phyloP scores from a whole-genome alignment of 2,797 vertebrate genomes.

The Sternotherus odoratus region DNA sequence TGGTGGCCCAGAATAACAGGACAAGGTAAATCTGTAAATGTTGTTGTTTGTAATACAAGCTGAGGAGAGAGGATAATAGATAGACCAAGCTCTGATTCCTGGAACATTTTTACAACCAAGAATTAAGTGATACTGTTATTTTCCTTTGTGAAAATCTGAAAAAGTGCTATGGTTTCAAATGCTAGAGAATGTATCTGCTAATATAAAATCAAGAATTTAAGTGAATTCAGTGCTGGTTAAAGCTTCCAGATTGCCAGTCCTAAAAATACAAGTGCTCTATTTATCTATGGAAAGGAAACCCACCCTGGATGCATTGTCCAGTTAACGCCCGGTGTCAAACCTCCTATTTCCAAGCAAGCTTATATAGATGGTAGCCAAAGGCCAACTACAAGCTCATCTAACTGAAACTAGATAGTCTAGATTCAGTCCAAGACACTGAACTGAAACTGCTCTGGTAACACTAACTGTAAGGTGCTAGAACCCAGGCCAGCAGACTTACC shows the following conservation, averaged over 20 bases:
- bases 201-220: not conserved
- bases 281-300: conserved; percentile 65
- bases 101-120: not conserved
- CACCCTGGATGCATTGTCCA: conserved; percentile 62
- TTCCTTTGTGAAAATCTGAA: not conserved
- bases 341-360: not conserved
- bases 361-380: conserved; percentile 24
- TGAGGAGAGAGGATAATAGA: not conserved
- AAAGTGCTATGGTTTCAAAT: not conserved
- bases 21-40: not conserved
- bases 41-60: not conserved
- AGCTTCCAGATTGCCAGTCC: conserved; percentile 21
- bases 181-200: not conserved
- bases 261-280: conserved; percentile 33
- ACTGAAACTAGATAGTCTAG: conserved; percentile 53
- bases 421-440: conserved; percentile 58
- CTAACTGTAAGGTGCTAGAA: not conserved
- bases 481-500: no score
- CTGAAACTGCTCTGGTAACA: conserved; percentile 37
- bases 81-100: not conserved
- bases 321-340: conserved; percentile 25
- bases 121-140: not conserved
- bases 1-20: not conserved
- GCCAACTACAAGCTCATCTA: conserved; percentile 57
- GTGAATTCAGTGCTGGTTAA: not conserved